Conservation (phyloP, 2,113 vertebrate genomes). For the Anoplopoma fimbria region DNA sequence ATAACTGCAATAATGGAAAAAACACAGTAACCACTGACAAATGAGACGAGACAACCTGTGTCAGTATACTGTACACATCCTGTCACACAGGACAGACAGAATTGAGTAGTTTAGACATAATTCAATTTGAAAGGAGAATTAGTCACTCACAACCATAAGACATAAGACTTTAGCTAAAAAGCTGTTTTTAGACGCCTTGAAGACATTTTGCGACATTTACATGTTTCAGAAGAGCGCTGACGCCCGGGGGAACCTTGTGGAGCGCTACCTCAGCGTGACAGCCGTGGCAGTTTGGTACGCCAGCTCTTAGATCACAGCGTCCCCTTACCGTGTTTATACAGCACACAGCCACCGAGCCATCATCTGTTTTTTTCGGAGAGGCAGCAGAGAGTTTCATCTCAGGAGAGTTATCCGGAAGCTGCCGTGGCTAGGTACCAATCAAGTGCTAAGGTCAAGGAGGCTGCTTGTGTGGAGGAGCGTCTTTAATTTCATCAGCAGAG, state of each 20-base stretch:
- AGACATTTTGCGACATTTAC: conserved; percentile 53
- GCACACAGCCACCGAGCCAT: conserved; percentile 28
- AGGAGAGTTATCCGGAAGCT: conserved; percentile 35
- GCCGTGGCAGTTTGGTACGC: conserved; percentile 29
- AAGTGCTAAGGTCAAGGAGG: conserved; percentile 57
- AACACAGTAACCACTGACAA: conserved; percentile 34
- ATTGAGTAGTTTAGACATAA: conserved; percentile 50
- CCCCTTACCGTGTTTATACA: conserved; percentile 46
- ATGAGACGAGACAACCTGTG: conserved; percentile 53
- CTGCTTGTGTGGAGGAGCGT: conserved; percentile 46
- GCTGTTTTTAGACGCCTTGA: conserved; percentile 33
- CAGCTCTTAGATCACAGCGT: conserved; percentile 43
- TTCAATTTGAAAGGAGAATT: conserved; percentile 57
- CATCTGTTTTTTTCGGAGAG: conserved; percentile 32
- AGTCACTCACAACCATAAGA: conserved; percentile 28
- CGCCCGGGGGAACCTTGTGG: conserved; percentile 24
- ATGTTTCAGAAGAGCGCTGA: conserved; percentile 40
- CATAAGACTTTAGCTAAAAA: conserved; percentile 49
- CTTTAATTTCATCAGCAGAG: conserved; percentile 64
- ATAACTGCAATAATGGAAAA: not conserved
- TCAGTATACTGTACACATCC: conserved; percentile 20
- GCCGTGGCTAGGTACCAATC: conserved; percentile 36
- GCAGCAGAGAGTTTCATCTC: conserved; percentile 38
- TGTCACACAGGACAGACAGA: conserved; percentile 35
- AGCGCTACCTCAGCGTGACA: conserved; percentile 51